Evolutionary conservation across 2,888 invertebrate species (phyloP).

Genomic region (Auanema sp.): DNA sequence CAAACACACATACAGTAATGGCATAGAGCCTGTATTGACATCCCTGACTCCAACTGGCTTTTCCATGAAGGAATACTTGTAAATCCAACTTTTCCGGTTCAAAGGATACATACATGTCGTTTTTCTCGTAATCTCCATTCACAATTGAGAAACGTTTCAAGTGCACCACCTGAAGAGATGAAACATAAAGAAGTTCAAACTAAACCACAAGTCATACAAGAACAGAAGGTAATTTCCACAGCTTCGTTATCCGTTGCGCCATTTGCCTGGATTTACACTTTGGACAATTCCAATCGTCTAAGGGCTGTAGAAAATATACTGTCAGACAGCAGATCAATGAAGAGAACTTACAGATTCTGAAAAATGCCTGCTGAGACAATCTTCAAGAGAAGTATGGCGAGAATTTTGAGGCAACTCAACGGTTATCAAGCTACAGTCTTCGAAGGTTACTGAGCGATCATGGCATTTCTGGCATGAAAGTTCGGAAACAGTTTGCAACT

Average conservation of each 20-base stretch:
- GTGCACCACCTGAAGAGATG: conserved; percentile 48
- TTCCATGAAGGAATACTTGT: conserved; percentile 40
- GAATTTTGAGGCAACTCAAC: conserved; percentile 23
- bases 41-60: conserved; percentile 18
- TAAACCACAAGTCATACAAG: conserved; percentile 25
- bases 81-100: conserved; percentile 39
- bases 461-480: conserved; percentile 44
- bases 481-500: conserved; percentile 51
- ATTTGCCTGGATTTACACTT: conserved; percentile 39
- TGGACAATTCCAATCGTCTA: conserved; percentile 60
- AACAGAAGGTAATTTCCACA: conserved; percentile 54
- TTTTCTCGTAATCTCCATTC: conserved; percentile 53
- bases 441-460: conserved; percentile 52
- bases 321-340: background rate
- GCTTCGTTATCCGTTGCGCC: conserved; percentile 36
- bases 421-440: conserved; percentile 36
- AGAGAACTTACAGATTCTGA: conserved; percentile 24
- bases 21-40: conserved; percentile 50
- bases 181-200: background rate
- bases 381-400: conserved; percentile 22
- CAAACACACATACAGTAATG: conserved; percentile 44
- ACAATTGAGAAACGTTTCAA: conserved; percentile 53
- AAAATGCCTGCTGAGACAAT: conserved; percentile 38
- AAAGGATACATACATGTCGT: conserved; percentile 49
- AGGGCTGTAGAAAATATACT: conserved; percentile 25